phyloP scores from a whole-genome alignment of 2,113 vertebrate species.

The Catharus minimus region DNA sequence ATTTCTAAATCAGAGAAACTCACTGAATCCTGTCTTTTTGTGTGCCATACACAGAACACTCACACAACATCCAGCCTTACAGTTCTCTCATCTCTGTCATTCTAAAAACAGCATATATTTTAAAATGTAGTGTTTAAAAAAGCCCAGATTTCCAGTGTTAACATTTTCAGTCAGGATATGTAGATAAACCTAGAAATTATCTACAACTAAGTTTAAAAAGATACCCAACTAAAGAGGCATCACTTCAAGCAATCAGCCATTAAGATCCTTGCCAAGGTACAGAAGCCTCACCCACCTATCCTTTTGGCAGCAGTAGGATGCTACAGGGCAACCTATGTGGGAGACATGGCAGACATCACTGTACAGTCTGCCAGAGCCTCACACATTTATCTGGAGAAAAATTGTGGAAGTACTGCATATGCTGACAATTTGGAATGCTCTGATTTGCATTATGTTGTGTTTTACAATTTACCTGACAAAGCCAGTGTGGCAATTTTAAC shows the following conservation, averaged over 20 bases:
- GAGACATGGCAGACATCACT: neutral
- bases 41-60: neutral
- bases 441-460: accelerated
- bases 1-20: neutral
- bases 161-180: neutral
- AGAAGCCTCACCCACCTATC: neutral
- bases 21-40: neutral
- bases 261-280: neutral
- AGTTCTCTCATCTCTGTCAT: neutral
- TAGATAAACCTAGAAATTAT: neutral
- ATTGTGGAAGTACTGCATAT: neutral
- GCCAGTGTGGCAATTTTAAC: neutral
- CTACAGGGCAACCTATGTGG: neutral
- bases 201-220: neutral
- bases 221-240: neutral
- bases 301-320: neutral
- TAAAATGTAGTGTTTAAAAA: neutral
- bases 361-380: neutral
- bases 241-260: neutral
- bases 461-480: neutral
- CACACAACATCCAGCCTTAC: neutral
- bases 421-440: neutral
- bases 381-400: neutral
- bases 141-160: neutral
- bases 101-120: neutral